Percentiles rank a stretch among this genome's conserved stretches.
Conservation (phyloP, 2,888 invertebrate species). For the Pegoplata infirma region DNA sequence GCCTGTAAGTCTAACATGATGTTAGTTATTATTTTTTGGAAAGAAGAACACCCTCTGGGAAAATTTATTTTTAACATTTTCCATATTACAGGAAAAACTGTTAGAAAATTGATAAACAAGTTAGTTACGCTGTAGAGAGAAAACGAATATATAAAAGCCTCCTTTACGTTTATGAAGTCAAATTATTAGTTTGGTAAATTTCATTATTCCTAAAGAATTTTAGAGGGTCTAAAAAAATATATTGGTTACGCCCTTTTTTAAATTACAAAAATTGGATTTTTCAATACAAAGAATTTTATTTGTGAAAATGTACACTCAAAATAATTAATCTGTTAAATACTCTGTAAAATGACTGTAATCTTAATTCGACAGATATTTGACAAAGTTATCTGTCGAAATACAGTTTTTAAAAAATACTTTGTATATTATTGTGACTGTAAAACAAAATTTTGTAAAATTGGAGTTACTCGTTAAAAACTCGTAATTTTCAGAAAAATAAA, state of each 20-base stretch:
- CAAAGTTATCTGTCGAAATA: too few species aligned
- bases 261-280: background rate
- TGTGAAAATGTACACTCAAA: too few species aligned
- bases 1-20: background rate
- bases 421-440: too few species aligned
- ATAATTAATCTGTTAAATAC: too few species aligned
- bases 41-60: slow-evolving; percentile 6
- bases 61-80: background rate
- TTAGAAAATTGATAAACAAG: background rate
- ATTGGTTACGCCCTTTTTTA: background rate
- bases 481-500: too few species aligned
- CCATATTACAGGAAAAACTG: background rate
- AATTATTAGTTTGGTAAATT: background rate
- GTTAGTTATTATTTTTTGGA: background rate
- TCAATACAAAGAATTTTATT: background rate
- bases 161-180: background rate
- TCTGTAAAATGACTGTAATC: too few species aligned
- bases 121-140: background rate
- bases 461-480: too few species aligned
- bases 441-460: too few species aligned
- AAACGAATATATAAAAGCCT: too few species aligned
- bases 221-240: background rate
- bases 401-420: too few species aligned
- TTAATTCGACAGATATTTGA: too few species aligned
- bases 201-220: background rate